Evolutionary conservation across 1,140 invertebrate genomes (phyloP).

Genomic region (Zaprionus ornatus): DNA sequence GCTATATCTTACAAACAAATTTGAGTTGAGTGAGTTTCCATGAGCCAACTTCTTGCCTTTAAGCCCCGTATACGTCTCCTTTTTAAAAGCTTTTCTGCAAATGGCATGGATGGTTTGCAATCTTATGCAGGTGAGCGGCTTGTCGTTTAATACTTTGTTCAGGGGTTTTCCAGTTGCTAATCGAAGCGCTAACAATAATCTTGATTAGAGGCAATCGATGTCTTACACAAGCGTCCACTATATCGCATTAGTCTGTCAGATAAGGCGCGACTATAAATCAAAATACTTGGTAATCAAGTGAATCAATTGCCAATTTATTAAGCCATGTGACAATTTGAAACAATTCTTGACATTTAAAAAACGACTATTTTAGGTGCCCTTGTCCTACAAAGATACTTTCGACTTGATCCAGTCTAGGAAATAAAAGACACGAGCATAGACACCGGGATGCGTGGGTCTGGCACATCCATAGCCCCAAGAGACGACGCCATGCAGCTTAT

Average conservation of each 20-base stretch:
- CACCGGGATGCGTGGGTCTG: constrained; percentile 86
- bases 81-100: too few species aligned
- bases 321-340: constrained; percentile 26
- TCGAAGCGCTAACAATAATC: constrained; percentile 13
- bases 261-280: constrained; percentile 4
- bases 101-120: too few species aligned
- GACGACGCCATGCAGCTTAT: constrained; percentile 86
- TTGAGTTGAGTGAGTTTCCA: too few species aligned
- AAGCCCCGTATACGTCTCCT: too few species aligned
- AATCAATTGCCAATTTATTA: constrained; percentile 30
- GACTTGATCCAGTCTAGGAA: constrained; percentile 83
- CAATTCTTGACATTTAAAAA: background rate
- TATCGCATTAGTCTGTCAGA: constrained; percentile 19
- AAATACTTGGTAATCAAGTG: constrained; percentile 11
- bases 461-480: constrained; percentile 89
- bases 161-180: constrained; percentile 11
- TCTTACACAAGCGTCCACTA: constrained; percentile 18
- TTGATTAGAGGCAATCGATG: constrained; percentile 13
- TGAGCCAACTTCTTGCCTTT: too few species aligned
- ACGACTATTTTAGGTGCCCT: background rate
- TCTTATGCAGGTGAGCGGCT: too few species aligned
- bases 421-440: constrained; percentile 87
- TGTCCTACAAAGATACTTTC: background rate
- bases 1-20: too few species aligned
- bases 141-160: background rate